Evolutionary conservation across 1,140 invertebrate genomes (phyloP), one percentile per base, ranked within the genome.

Genomic region (Saccostrea echinata): DNA sequence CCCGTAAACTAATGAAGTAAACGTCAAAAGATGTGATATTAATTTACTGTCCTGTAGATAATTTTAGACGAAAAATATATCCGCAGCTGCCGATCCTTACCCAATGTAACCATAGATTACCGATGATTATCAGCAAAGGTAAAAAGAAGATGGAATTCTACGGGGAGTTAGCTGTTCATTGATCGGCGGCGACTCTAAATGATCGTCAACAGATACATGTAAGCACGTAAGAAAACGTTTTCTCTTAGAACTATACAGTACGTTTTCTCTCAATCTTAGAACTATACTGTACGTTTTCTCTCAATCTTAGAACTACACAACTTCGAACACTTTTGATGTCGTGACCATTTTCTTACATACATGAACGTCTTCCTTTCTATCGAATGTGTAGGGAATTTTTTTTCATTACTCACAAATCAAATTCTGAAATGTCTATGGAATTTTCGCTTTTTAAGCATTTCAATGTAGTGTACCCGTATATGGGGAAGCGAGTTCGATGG

Each of bases 111-210:
- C 68, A 76, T 27, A 76, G 68, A 76, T 76, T 76, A 76, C 68
- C 27, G 68, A 76, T 30, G 27, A 76, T 76, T 30, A 76, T 76
- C 68, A 30, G 68, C 27, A 30, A 30, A 76, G 68, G 68, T 76
- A 76, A 76, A 76, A 71, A 71, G 64, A 71, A 76, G 68, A 76
- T 76, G 27, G 68, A 76, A 76, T 76, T 30, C 68, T 13, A 76
- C 27, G 11, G 68, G 68, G 68, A 76, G 68, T 76, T 76, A 16
- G 68, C 30, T 76, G 24, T 30, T 76, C 68, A 76, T 76, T 76
- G 68, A 76, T 76, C 27, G 68, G 27, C 27, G 27, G 68, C 68
- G 68, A 76, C 27, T 76, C 68, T 76, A 30, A 76, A 33, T 33
- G 68, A 33, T 76, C 11, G 68, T 76, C 27, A 76, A 76, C 68